These are phyloP conservation scores for Eidolon helvum DNA, from an alignment of 2,113 vertebrate genomes.

Conservation along the genomic window DNA sequence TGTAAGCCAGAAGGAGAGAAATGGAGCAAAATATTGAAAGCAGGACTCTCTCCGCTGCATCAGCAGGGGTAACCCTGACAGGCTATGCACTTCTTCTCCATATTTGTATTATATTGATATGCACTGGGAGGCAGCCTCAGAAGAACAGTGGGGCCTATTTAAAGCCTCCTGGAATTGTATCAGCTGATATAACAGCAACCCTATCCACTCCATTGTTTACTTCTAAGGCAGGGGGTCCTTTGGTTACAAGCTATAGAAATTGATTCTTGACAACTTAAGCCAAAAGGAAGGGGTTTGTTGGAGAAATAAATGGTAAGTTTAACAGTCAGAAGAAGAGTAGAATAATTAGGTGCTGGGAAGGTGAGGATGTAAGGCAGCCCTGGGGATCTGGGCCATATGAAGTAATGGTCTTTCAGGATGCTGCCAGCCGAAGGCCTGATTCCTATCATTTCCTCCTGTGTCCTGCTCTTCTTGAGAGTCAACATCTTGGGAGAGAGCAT, in stretches of 20 bases:
- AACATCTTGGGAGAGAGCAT: neutral
- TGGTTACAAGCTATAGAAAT: neutral
- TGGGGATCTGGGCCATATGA: neutral
- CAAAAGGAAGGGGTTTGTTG: neutral
- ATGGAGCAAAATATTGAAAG: neutral
- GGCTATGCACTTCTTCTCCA: conserved; percentile 49
- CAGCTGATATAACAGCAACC: conserved; percentile 68
- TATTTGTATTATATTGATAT: conserved; percentile 66
- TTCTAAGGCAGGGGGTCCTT: neutral
- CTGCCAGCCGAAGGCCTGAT: neutral
- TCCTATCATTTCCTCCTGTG: neutral
- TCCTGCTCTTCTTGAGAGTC: neutral
- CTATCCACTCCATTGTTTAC: neutral
- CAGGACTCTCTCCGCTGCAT: conserved; percentile 27
- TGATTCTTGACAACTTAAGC: neutral
- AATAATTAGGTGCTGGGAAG: neutral
- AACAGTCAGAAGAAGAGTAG: neutral
- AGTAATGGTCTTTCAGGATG: neutral
- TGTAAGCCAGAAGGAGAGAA: neutral
- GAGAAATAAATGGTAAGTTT: neutral
- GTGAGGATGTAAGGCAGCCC: neutral
- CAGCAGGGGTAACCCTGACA: conserved; percentile 28
- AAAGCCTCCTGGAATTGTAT: conserved; percentile 53
- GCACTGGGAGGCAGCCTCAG: conserved; percentile 55
- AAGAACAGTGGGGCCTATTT: conserved; percentile 73